Evolutionary conservation across 23 tunicate genomes (phyloP).

Genomic region (Oikopleura dioica): DNA sequence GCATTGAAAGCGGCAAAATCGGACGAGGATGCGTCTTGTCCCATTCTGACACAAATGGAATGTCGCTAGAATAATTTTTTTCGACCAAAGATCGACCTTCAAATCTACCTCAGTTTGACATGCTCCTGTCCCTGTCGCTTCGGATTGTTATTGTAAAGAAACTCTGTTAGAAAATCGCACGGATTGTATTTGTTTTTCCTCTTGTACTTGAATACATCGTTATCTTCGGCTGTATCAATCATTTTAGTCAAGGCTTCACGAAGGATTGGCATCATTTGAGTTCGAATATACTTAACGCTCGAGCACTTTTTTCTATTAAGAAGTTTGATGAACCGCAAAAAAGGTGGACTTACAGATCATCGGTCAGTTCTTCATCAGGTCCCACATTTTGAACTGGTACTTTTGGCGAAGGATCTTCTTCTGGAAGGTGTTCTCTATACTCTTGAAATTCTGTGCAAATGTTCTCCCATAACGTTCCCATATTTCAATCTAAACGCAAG

Average conservation of each 20-base stretch:
- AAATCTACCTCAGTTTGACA: no score
- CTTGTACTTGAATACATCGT: not conserved
- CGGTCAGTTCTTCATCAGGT: not conserved
- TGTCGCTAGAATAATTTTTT: not conserved
- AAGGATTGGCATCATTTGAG: not conserved
- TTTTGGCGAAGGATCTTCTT: no score
- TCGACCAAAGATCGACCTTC: no score
- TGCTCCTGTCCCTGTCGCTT: not conserved
- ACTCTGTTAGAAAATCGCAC: not conserved
- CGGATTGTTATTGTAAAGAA: not conserved
- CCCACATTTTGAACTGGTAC: no score
- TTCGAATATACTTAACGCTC: not conserved
- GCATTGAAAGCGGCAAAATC: not conserved
- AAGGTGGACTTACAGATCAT: no score
- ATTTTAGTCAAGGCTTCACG: not conserved
- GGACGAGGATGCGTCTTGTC: not conserved
- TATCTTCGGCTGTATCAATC: not conserved
- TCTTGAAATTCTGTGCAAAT: no score
- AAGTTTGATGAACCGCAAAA: no score
- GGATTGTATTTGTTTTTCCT: not conserved
- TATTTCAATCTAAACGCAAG: no score
- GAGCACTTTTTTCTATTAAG: not conserved
- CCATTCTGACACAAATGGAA: not conserved
- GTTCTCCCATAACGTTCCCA: no score
- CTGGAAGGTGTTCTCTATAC: no score